Conservation (phyloP, 2,113 vertebrate genomes). For the Rattus rattus region DNA sequence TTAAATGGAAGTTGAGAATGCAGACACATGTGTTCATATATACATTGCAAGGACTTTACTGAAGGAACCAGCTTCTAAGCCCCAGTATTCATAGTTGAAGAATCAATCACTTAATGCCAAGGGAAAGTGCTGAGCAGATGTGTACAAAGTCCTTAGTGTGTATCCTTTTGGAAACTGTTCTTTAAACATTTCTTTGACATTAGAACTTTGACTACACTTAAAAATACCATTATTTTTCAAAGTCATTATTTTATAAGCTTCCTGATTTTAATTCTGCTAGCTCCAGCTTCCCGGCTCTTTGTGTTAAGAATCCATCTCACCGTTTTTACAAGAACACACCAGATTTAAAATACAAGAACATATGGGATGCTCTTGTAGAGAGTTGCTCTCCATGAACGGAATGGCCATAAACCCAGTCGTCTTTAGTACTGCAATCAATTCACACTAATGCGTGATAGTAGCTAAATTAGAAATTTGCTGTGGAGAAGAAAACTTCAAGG, state of each 20-base stretch:
- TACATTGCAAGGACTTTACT: neutral
- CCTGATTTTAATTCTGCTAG: neutral
- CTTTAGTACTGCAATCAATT: conserved; percentile 1
- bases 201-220: neutral
- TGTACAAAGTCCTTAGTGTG: neutral
- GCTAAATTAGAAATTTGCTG: neutral
- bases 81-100: neutral
- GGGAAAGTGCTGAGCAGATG: neutral
- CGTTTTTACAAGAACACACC: conserved; percentile 1
- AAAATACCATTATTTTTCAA: conserved; percentile 14
- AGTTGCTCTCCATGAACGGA: neutral
- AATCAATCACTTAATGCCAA: neutral
- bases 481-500: neutral
- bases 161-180: conserved; percentile 14
- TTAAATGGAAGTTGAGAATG: neutral
- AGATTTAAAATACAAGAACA: conserved; percentile 55
- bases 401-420: neutral
- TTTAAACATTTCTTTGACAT: neutral
- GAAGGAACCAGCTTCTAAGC: neutral
- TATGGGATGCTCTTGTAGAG: neutral
- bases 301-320: neutral
- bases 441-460: neutral
- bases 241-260: conserved; percentile 24
- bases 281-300: neutral
- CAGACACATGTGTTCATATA: neutral